phyloP scores from a whole-genome alignment of 1,140 invertebrate species.

The Andrena cerasifolii region DNA sequence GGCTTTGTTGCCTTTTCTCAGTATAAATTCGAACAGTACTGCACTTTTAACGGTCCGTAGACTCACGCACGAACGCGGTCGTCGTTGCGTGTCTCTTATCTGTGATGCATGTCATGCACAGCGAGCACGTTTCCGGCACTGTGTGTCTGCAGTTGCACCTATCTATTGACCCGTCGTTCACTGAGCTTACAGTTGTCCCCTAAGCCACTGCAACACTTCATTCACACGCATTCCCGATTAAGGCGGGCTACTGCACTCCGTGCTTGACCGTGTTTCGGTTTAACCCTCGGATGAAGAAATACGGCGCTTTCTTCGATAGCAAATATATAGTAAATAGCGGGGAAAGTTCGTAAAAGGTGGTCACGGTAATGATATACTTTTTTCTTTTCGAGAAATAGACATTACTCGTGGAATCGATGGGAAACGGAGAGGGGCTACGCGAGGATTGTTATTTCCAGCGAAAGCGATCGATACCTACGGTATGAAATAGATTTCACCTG shows the following conservation, averaged over 20 bases:
- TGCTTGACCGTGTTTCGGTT: neutral
- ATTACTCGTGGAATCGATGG: neutral
- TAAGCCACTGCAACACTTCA: conserved; percentile 24
- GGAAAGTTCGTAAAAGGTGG: neutral
- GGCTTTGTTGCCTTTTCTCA: neutral
- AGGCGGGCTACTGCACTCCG: neutral
- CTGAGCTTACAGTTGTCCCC: conserved; percentile 35
- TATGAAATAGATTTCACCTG: neutral
- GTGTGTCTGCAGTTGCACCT: conserved; percentile 58
- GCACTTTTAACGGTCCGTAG: conserved; percentile 63
- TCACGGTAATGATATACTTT: too few relatives aligned
- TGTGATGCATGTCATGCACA: conserved; percentile 65
- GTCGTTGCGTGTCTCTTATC: conserved; percentile 57
- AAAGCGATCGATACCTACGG: neutral
- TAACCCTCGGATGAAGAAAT: neutral
- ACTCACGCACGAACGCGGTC: conserved; percentile 49
- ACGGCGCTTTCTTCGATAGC: neutral
- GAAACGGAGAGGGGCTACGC: too few relatives aligned
- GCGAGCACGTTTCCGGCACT: conserved; percentile 66
- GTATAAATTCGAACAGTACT: conserved; percentile 9
- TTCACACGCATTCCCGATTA: neutral
- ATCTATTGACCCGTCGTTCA: conserved; percentile 57
- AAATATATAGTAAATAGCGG: neutral
- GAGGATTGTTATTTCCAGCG: neutral
- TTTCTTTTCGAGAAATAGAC: neutral